Percentiles rank a stretch among this genome's conserved stretches.
These are phyloP conservation scores for Caenorhabditis remanei DNA, from an alignment of 1,140 invertebrate species.

Conservation along the genomic window DNA sequence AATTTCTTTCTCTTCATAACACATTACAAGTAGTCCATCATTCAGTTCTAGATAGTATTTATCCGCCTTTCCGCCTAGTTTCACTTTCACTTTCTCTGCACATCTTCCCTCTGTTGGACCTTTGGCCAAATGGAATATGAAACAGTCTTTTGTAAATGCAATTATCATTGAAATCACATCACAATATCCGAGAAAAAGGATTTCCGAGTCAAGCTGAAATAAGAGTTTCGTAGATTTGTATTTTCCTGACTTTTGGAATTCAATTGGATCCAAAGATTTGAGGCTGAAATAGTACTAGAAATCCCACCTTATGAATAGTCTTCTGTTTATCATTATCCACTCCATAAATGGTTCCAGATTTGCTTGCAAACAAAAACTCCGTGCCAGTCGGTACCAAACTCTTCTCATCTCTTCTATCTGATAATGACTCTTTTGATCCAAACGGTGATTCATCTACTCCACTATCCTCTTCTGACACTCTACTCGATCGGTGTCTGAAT, in stretches of 20 bases:
- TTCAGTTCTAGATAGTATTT: conserved; percentile 45
- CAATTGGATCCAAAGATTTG: too few relatives aligned
- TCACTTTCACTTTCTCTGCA: conserved; percentile 50
- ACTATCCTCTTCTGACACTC: conserved; percentile 10
- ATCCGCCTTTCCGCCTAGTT: conserved; percentile 44
- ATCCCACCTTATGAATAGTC: conserved; percentile 11
- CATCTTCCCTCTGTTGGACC: conserved; percentile 23
- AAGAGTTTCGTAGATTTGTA: not conserved
- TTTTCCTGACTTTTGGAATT: not conserved
- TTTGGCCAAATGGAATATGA: conserved; percentile 51
- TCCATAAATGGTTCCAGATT: conserved; percentile 36
- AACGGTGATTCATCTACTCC: not conserved
- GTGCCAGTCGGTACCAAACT: conserved; percentile 5
- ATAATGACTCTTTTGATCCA: not conserved
- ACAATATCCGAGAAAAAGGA: conserved; percentile 34
- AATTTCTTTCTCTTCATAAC: conserved; percentile 79
- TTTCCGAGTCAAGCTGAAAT: conserved; percentile 50
- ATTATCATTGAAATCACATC: conserved; percentile 34
- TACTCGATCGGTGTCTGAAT: not conserved
- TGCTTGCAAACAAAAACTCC: conserved; percentile 24
- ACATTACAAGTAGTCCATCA: conserved; percentile 71
- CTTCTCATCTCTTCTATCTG: conserved; percentile 4
- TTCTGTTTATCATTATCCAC: conserved; percentile 13
- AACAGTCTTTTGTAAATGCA: conserved; percentile 35
- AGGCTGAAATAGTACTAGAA: not conserved